A percentile compares a stretch with the other conserved stretches of the same genome.
These are phyloP conservation scores for Chrysina gloriosa DNA, from an alignment of 2,888 invertebrate species.

Conservation along the genomic window DNA sequence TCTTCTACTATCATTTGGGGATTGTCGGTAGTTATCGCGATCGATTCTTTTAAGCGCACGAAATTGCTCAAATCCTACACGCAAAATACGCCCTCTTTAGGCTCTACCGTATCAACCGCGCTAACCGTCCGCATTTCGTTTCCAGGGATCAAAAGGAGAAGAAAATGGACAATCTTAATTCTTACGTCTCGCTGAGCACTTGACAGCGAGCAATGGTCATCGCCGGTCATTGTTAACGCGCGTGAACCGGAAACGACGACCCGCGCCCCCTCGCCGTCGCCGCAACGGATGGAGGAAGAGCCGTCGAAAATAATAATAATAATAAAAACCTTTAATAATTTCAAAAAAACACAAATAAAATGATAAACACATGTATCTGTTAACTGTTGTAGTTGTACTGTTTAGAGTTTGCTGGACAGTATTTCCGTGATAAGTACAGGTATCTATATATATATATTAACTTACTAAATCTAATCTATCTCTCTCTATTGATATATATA, in stretches of 20 bases:
- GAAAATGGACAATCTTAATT: conserved; percentile 89
- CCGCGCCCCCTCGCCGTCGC: background rate
- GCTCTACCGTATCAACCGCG: background rate
- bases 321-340: background rate
- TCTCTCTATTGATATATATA: conserved; percentile 30
- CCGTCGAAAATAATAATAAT: background rate
- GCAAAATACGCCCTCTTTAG: too few species aligned
- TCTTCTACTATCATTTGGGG: too few species aligned
- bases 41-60: background rate
- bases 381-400: conserved; percentile 62
- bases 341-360: conserved; percentile 27
- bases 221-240: conserved; percentile 60
- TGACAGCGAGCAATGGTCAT: conserved; percentile 72
- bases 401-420: conserved; percentile 59
- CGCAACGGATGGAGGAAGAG: background rate
- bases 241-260: conserved; percentile 7
- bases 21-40: too few species aligned
- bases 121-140: conserved; percentile 22
- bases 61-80: conserved; percentile 9
- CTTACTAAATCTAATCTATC: conserved; percentile 54
- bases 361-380: conserved; percentile 55
- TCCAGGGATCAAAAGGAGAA: conserved; percentile 87
- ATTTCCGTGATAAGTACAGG: conserved; percentile 62
- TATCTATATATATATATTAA: conserved; percentile 48
- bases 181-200: conserved; percentile 79